Conservation (phyloP, 2,113 vertebrate genomes). For the Platichthys flesus region DNA sequence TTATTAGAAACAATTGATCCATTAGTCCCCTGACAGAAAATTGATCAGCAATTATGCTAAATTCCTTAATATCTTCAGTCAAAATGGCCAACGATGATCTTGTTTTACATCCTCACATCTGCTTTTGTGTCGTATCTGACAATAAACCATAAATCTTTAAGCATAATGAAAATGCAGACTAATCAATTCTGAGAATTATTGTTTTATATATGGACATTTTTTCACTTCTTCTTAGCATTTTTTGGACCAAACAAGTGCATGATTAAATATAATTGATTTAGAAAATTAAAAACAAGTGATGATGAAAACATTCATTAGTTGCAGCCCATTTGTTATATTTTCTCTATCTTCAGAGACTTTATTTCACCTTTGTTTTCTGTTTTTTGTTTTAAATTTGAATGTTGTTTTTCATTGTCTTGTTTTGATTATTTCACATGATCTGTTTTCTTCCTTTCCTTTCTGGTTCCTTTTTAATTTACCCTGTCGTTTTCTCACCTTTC, state of each 20-base stretch:
- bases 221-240: no score
- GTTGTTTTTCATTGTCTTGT: not conserved
- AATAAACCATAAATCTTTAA: no score
- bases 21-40: not conserved
- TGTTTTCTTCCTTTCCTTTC: slow-evolving; percentile 19
- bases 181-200: not conserved
- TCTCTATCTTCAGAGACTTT: not conserved
- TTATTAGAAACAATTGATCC: no score
- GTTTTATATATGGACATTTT: not conserved
- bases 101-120: not conserved
- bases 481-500: slow-evolving; percentile 32
- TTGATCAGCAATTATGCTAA: not conserved
- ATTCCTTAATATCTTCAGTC: no score
- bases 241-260: no score
- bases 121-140: not conserved
- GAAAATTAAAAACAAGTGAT: no score
- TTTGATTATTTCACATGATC: slow-evolving; percentile 16
- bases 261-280: no score
- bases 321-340: not conserved
- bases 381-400: not conserved
- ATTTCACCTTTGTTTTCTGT: not conserved
- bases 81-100: not conserved
- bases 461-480: slow-evolving; percentile 39
- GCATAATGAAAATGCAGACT: no score
- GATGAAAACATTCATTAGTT: no score